Percentiles rank a stretch among this genome's conserved stretches.
Conservation (phyloP, 2,113 vertebrate species). For the Lophochroa leadbeateri region DNA sequence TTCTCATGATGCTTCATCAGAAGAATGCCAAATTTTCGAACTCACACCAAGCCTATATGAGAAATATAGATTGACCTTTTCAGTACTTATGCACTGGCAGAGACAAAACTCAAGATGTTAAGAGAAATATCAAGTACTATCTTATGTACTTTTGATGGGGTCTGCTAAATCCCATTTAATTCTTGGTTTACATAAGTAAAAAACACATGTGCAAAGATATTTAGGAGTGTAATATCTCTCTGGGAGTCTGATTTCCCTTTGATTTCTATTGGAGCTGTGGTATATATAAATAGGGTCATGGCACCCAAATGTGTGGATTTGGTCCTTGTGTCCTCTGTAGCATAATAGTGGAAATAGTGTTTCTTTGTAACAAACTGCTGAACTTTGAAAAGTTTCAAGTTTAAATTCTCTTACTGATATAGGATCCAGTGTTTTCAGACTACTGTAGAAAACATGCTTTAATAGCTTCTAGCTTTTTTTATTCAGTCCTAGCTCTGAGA, state of each 20-base stretch:
- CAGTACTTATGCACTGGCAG: background rate
- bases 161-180: background rate
- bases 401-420: background rate
- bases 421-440: accelerated
- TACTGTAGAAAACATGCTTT: background rate
- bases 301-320: background rate
- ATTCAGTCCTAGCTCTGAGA: background rate
- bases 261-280: background rate
- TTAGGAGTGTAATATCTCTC: background rate
- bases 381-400: background rate
- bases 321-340: background rate
- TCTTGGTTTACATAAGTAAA: background rate
- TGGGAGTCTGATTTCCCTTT: background rate
- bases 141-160: background rate
- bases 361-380: background rate
- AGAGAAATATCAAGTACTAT: background rate
- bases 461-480: background rate
- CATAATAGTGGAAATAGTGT: background rate
- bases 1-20: background rate
- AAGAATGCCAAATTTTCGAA: background rate
- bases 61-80: background rate
- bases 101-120: background rate
- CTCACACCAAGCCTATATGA: background rate
- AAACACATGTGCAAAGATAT: background rate
- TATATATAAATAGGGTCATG: background rate